phyloP scores from a whole-genome alignment of 35 echinoderm and acorn worm species.

The Lytechinus pictus region DNA sequence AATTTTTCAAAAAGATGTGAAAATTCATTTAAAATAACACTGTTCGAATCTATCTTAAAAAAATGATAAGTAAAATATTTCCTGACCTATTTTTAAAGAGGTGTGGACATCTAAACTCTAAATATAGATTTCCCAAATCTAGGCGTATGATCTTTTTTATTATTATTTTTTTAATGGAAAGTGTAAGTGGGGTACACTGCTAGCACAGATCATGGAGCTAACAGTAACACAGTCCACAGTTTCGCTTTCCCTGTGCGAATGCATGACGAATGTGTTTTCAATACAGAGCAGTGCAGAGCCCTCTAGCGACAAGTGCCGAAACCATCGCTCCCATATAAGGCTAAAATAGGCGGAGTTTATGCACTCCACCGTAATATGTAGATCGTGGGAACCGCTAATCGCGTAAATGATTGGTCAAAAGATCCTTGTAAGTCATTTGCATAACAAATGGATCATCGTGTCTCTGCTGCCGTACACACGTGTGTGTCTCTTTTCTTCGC shows the following conservation, averaged over 20 bases:
- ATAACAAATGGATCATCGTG: background rate
- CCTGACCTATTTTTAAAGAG: no score
- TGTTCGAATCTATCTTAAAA: no score
- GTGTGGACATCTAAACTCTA: no score
- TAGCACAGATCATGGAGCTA: no score
- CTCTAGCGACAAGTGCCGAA: background rate
- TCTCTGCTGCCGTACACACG: background rate
- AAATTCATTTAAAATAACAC: no score
- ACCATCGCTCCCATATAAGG: background rate
- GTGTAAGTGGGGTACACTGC: no score
- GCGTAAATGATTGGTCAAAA: background rate
- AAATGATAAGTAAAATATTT: no score
- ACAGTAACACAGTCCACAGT: no score
- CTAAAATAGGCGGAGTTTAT: background rate
- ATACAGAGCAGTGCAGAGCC: background rate
- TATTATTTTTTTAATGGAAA: no score
- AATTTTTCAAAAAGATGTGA: no score
- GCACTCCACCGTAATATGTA: background rate
- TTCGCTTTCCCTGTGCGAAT: background rate
- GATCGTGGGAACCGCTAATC: background rate
- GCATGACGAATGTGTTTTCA: background rate
- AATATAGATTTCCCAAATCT: no score
- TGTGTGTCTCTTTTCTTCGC: background rate
- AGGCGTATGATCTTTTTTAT: no score
- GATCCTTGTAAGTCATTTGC: background rate